Evolutionary conservation across 2,113 vertebrate species (phyloP), one percentile per base, ranked within the genome.

Genomic region (Mungos mungo): DNA sequence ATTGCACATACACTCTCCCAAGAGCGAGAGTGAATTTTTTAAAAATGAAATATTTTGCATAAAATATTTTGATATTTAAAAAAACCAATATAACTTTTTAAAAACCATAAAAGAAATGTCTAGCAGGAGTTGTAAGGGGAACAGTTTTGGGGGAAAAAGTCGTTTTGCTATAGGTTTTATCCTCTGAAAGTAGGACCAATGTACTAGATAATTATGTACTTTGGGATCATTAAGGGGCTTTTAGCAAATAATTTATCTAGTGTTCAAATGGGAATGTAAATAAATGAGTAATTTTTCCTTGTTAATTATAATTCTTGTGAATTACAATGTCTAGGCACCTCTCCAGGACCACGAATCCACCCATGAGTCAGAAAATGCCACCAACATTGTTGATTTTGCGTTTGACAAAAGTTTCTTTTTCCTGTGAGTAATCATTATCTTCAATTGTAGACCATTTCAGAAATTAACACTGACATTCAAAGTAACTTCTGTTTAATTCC

Each of bases 31-130:
- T 79, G 98, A 94, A 94, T 97, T 97, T 98, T 97, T 96, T 83
- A 41, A 80, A 98, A 98, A 98, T 90, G 98, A 98, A 98, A 98
- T 98, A 98, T 97, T 98, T 98, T 98, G 98, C 97, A 98, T 98
- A 98, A 98, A 98, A 98, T 98, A 98, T 98, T 98, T 98, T 98
- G 98, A 98, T 98, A 97, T 98, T 97, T 96, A 31, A 97, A 98
- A 98, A 98, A 98, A 96, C 87, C 97, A 98, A 97, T 98, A 97
- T 98, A 98, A 98, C 98, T 98, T 98, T 96, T 96, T 95, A 98
- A 52, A 98, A 97, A 85, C 97, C 95, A 96, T 96, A 97, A 97
- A 98, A 98, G 97, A 97, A 90, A 98, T 97, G 97, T 97, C 97
- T 98, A 98, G 97, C 95, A 81, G 91, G 95, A 96, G 77, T 95